Base-by-base conservation (phyloP, 2,888 invertebrate genomes). In the Drosophila mayaguana region DNA sequence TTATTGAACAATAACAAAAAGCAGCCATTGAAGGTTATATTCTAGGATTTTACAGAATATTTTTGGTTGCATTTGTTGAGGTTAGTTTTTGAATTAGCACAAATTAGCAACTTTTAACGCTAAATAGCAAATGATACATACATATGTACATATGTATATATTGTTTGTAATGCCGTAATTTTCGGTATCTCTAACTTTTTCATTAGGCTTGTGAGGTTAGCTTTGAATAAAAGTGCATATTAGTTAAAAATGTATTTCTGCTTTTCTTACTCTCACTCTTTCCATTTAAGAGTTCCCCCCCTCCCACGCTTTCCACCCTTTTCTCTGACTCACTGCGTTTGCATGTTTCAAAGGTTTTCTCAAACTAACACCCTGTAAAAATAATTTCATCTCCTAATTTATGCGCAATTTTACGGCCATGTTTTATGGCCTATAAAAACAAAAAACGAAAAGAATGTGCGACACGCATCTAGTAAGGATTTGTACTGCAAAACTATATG, bases 351-450 rank as follows among this genome's bases (percentile, higher is more conserved):
- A 18, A 42, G 2, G 1, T 40, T 46, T 71, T 75, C 34, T 55
- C 55, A 66, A 66, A 55, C 48, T 51, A 75, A 66, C 75, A 74
- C 63, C 50, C 51, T 45, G 48, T 8, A 36, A 53, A 53, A 38
- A 38, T 22, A 22, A 45, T 34, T 51, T 20, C 38, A 66, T 25
- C 38, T 32, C n/a, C 53, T 50, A 60, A 55, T 67, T 56, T 68
- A 43, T 46, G 45, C n/a, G 67, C 42, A 34, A 57, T 45, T 75
- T 74, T 54, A 63, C 51, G 48, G 48, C 48, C 32, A 50, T 43
- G 43, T 70, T 75, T 69, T 42, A 61, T 69, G 69, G 56, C 32
- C 74, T 22, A 60, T 60, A 66, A 65, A 64, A 75, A 28, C 8
- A 28, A 43, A 59, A 48, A 46, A 28, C 48, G 12, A 61, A 59